Evolutionary conservation across 2,888 invertebrate species (phyloP), one percentile per base, ranked within the genome.

Genomic region (Anticlea derivata): DNA sequence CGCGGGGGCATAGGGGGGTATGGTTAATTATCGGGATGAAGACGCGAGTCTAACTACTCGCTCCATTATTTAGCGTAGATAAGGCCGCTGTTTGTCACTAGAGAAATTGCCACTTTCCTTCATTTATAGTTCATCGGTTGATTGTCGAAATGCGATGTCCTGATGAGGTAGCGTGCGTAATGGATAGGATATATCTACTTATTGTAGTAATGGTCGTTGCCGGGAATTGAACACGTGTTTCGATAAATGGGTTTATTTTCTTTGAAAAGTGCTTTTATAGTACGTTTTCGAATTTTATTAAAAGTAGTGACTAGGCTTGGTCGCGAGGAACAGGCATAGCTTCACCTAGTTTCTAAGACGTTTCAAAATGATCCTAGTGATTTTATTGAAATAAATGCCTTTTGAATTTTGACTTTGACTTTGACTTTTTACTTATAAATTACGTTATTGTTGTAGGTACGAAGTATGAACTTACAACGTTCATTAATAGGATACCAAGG

Each of bases 1-100:
- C 71, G 66, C 67, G 51, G 63, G 57, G 69, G 58, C 62, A 51
- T 55, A 55, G 70, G 63, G 70, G 74, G 63, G 59, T 69, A 61
- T 70, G 50, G 79, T 87, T 90, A 90, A 90, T 90, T 89, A 87
- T 80, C 82, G 72, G 83, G 84, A 89, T 88, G 88, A 90, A 90
- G 89, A 90, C 87, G 85, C 85, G 78, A 71, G 74, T 83, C 85
- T 88, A 88, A 89, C 83, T 86, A 84, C 85, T 78, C 73, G 80
- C 78, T 84, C 79, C 83, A 87, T 88, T 87, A 88, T 86, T 88
- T 83, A 89, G 83, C 83, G 82, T 73, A 84, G 86, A 86, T 86
- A 83, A 82, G 82, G 75, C 70, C 68, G 82, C 82, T 83, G 79
- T 88, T 88, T 89, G 88, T 89, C 89, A 85, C 82, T 74, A 62